These are phyloP conservation scores for Melieria omissa DNA, from an alignment of 2,888 invertebrate genomes.

Conservation along the genomic window DNA sequence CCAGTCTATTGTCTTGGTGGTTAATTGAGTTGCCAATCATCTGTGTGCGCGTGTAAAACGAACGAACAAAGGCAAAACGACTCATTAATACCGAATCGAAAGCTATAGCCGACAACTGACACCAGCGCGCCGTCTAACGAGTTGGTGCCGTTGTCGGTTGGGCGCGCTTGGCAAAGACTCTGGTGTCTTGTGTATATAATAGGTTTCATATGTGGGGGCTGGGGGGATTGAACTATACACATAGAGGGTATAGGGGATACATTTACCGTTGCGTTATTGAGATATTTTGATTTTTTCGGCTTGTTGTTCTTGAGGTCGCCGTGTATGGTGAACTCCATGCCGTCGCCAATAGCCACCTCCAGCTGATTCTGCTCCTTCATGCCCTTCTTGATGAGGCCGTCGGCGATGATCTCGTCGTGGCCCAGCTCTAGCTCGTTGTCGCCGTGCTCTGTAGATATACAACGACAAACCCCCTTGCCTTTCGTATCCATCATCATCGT, in stretches of 20 bases:
- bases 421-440: constrained; percentile 75
- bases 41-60: constrained; percentile 49
- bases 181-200: no score
- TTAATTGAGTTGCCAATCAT: constrained; percentile 82
- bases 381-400: constrained; percentile 86
- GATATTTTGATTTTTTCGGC: constrained; percentile 83
- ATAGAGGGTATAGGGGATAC: no score
- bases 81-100: no score
- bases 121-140: no score
- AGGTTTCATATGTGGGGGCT: no score
- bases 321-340: constrained; percentile 93
- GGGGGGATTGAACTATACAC: no score
- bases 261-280: constrained; percentile 80
- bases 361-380: constrained; percentile 90
- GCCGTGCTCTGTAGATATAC: constrained; percentile 76
- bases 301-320: constrained; percentile 87
- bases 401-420: constrained; percentile 79
- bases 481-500: constrained; percentile 63
- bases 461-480: constrained; percentile 71
- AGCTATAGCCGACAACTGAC: no score
- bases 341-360: constrained; percentile 91
- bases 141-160: no score
- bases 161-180: no score
- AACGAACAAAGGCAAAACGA: no score
- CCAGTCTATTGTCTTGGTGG: constrained; percentile 80